phyloP scores from a whole-genome alignment of 35 echinoderm and acorn worm genomes.

The Heliocidaris erythrogramma region DNA sequence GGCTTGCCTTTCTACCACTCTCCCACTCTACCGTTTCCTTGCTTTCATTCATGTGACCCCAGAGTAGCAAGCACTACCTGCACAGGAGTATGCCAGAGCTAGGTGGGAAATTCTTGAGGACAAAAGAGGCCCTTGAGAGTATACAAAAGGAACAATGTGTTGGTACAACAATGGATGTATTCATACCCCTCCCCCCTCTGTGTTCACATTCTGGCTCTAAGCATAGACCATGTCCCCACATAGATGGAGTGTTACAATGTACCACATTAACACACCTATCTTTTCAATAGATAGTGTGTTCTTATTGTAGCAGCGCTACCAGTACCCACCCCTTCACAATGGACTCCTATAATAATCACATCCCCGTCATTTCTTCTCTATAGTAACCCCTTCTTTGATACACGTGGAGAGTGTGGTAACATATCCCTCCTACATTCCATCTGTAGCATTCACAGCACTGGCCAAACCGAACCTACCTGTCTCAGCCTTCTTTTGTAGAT shows the following conservation, averaged over 20 bases:
- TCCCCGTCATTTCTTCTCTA: neutral
- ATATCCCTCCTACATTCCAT: neutral
- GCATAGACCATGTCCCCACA: neutral
- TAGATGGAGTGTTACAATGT: neutral
- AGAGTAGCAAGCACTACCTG: neutral
- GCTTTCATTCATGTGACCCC: conserved; percentile 7
- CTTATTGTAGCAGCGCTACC: neutral
- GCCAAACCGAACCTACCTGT: neutral
- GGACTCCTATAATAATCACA: neutral
- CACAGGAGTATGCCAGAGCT: neutral
- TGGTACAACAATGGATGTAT: neutral
- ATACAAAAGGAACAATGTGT: neutral
- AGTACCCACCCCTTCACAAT: neutral
- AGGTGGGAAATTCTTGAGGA: neutral
- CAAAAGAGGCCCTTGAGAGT: neutral
- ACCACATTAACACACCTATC: neutral
- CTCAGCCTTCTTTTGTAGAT: neutral
- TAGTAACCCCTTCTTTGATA: neutral
- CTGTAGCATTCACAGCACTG: neutral
- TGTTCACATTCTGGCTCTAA: neutral
- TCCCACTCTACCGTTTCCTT: neutral
- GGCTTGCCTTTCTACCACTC: neutral
- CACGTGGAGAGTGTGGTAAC: neutral
- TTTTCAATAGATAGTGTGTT: neutral
- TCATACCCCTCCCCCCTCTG: neutral